A percentile compares a stretch with the other conserved stretches of the same genome.
Conservation (phyloP, 1,140 invertebrate species). For the Panonychus citri region DNA sequence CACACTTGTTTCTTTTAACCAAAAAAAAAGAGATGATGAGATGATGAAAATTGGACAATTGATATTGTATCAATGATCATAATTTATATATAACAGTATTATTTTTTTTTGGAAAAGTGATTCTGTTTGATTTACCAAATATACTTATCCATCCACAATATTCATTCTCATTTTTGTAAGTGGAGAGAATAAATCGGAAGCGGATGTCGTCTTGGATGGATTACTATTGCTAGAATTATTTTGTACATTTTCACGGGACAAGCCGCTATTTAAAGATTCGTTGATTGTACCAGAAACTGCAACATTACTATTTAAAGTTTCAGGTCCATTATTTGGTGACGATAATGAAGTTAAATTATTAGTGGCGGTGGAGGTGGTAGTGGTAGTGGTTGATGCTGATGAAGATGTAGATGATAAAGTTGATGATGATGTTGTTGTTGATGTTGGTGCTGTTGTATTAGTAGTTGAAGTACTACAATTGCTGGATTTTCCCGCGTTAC, state of each 20-base stretch:
- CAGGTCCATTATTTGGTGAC: background rate
- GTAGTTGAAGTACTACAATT: no score
- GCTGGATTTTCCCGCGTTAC: no score
- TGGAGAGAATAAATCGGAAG: background rate
- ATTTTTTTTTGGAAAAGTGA: no score
- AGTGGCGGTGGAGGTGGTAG: background rate
- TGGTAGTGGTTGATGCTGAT: background rate
- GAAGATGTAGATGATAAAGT: background rate
- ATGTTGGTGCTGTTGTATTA: no score
- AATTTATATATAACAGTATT: no score
- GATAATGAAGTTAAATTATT: background rate
- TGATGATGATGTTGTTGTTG: background rate
- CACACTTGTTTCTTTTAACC: no score
- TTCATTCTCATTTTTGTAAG: no score
- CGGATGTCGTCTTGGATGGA: background rate
- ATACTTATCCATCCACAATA: no score
- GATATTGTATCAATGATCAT: no score
- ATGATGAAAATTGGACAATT: no score
- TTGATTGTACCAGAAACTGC: background rate
- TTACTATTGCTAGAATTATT: background rate
- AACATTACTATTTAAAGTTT: background rate
- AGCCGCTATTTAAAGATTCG: background rate
- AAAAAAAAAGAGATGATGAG: no score
- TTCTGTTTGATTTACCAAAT: no score
- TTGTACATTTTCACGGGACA: background rate